A percentile compares a stretch with the other conserved stretches of the same genome.
Evolutionary conservation across 1,140 invertebrate genomes (phyloP).

Genomic region (Vanessa tameamea): DNA sequence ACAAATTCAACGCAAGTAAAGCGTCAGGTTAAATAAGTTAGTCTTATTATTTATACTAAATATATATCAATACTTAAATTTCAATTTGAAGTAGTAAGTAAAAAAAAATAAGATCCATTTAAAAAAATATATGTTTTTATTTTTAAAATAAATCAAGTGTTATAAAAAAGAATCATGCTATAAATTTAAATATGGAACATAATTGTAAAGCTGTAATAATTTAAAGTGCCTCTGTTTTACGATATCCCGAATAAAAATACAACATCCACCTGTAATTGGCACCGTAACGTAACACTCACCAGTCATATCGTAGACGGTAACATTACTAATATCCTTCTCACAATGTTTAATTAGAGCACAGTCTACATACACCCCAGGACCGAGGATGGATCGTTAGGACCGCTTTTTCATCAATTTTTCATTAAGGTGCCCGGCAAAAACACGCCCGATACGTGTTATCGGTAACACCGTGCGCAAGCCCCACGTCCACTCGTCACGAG

Average conservation of each 20-base stretch:
- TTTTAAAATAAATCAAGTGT: too few species aligned
- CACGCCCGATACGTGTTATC: constrained; percentile 53
- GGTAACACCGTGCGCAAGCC: constrained; percentile 25
- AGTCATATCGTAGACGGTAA: constrained; percentile 44
- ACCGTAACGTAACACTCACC: constrained; percentile 50
- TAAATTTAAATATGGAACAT: too few species aligned
- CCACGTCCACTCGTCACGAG: constrained; percentile 55
- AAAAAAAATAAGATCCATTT: too few species aligned
- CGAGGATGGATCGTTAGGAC: constrained; percentile 50
- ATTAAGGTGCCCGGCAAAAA: constrained; percentile 67
- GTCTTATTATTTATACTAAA: too few species aligned
- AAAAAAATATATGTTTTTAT: too few species aligned
- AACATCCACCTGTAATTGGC: constrained; percentile 27
- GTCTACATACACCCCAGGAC: constrained; percentile 46
- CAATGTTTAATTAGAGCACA: constrained; percentile 59
- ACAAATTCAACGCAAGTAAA: too few species aligned
- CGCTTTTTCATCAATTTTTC: constrained; percentile 68
- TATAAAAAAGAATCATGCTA: too few species aligned
- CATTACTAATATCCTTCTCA: constrained; percentile 54
- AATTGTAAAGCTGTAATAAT: background rate
- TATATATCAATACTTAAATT: too few species aligned
- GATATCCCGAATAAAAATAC: constrained; percentile 5
- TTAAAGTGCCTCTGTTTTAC: background rate
- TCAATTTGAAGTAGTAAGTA: too few species aligned
- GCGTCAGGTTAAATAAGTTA: too few species aligned